Base-by-base conservation (phyloP, 2,113 vertebrate genomes). In the Toxostoma redivivum region DNA sequence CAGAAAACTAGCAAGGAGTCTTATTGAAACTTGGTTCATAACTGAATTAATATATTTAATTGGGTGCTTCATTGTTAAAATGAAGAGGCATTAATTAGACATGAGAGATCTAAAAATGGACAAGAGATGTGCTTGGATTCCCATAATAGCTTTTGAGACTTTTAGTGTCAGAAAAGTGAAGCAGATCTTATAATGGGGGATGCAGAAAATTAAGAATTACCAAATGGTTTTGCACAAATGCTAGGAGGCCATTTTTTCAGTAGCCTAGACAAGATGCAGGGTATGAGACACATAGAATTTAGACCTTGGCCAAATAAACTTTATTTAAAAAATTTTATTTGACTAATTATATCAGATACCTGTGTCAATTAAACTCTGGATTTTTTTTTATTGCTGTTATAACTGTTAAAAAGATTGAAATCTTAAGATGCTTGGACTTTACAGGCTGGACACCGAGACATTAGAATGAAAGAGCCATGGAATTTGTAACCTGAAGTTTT, bases 131-230 rank as follows among this genome's bases (percentile, higher is more conserved):
- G 12, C 13, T 37, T 78, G 11, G 20, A 69, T 81, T 84, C 23
- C 7, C 15, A 65, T 20, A 60, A 73, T 4, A 83, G 5, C 6
- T 48, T 53, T 62, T 40, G 28, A 87, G 31, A 90, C 11, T 71
- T 87, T 47, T 67, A 24, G 4, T 50, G 21, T 71, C 18, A 37
- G 25, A 78, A 84, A 64, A 73, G 3, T 28, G 10, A 86, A 58
- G 10, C 7, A 35, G 6, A 45, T 6, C 60, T 73, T 78, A 12
- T 7, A 69, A 56, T 42, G 9, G 0, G 1, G 0, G 22, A 28
- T 73, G 28, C 17, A 72, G 40, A 42, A 85, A 45, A 70, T 35
- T 35, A 31, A 25, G 60, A 45, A 56, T 78, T 81, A 38, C 17
- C 28, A 15, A 24, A 20, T 74, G 18, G 17, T 47, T 92, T 73